These are phyloP conservation scores for Lordiphosa stackelbergi DNA, from an alignment of 1,140 invertebrate genomes.

Conservation along the genomic window DNA sequence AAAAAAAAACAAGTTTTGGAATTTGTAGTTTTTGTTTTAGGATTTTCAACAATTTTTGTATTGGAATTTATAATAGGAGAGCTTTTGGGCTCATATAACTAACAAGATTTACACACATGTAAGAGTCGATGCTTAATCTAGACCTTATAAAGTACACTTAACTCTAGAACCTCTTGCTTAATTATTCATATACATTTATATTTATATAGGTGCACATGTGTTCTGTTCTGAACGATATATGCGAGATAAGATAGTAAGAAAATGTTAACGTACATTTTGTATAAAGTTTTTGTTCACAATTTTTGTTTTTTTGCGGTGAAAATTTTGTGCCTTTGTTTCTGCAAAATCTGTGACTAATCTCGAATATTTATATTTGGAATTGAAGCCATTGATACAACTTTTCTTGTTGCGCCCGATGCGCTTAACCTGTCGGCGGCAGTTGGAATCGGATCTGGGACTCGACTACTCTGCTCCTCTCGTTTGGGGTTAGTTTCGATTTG, in stretches of 20 bases:
- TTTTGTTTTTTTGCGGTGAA: slow-evolving; percentile 15
- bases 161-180: slow-evolving; percentile 66
- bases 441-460: slow-evolving; percentile 6
- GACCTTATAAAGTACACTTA: slow-evolving; percentile 51
- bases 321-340: slow-evolving; percentile 14
- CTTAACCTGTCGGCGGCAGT: slow-evolving; percentile 1
- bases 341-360: slow-evolving; percentile 45
- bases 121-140: slow-evolving; percentile 59
- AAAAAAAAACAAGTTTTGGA: background rate
- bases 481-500: slow-evolving; percentile 7
- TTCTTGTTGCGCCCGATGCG: slow-evolving; percentile 27
- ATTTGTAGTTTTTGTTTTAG: slow-evolving; percentile 7
- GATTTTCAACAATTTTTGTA: slow-evolving; percentile 47
- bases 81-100: slow-evolving; percentile 56
- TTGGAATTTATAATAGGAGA: slow-evolving; percentile 54
- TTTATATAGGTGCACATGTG: slow-evolving; percentile 29
- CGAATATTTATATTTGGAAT: slow-evolving; percentile 65
- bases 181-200: slow-evolving; percentile 41
- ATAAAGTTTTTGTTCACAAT: slow-evolving; percentile 20
- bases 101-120: slow-evolving; percentile 64
- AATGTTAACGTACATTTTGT: slow-evolving; percentile 19
- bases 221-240: slow-evolving; percentile 21
- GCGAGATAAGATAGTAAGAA: slow-evolving; percentile 12
- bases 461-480: slow-evolving; percentile 3
- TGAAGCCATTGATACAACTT: slow-evolving; percentile 55